Evolutionary conservation across 2,797 vertebrate genomes (phyloP).

Genomic region (Gallinago nigripennis): DNA sequence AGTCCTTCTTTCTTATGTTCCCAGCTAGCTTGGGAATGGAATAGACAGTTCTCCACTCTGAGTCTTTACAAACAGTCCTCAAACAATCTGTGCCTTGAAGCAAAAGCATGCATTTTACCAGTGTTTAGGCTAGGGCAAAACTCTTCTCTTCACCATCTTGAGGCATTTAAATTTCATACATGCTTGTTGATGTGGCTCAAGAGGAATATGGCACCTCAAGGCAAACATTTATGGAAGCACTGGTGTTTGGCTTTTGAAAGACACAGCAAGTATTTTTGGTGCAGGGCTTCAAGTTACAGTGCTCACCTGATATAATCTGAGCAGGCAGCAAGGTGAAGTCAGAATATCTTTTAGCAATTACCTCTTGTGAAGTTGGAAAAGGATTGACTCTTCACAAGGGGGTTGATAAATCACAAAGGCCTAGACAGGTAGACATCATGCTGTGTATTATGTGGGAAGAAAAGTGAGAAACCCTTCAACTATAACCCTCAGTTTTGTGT

Average conservation of each 20-base stretch:
- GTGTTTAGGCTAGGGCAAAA: not conserved
- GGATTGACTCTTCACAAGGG: not conserved
- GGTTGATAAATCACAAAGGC: not conserved
- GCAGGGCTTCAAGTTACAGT: not conserved
- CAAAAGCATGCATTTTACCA: accelerated
- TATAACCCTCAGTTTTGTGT: not conserved
- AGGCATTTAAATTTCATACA: not conserved
- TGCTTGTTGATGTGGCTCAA: not conserved
- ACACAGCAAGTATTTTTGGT: not conserved
- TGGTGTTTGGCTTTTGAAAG: not conserved
- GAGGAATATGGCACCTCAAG: not conserved
- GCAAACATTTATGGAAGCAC: not conserved
- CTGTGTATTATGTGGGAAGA: not conserved
- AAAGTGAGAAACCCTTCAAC: not conserved
- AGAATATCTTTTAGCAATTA: not conserved
- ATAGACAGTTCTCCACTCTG: not conserved
- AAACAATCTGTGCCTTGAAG: not conserved
- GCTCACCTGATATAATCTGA: not conserved
- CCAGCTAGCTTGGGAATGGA: not conserved
- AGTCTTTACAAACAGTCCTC: not conserved
- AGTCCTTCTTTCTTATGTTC: not conserved
- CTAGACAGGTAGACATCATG: not conserved
- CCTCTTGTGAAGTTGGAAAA: not conserved
- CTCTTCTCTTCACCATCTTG: not conserved
- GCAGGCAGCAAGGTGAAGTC: not conserved